Conservation (phyloP, 2,113 vertebrate genomes). For the Nycticebus coucang region DNA sequence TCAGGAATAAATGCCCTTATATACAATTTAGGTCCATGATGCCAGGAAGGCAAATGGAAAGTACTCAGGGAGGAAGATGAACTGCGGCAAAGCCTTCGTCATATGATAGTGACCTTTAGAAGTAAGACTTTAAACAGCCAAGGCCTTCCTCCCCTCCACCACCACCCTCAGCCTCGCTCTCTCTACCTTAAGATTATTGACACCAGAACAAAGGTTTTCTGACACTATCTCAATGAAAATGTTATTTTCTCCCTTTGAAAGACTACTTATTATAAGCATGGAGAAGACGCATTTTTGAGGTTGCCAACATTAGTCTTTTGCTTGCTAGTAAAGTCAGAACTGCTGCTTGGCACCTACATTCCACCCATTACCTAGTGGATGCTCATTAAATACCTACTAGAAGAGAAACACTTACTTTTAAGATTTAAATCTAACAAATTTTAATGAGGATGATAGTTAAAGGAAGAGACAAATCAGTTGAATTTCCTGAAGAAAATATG, state of each 20-base stretch:
- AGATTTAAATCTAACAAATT: conserved; percentile 12
- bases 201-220: conserved; percentile 16
- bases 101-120: too few relatives aligned
- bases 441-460: background rate
- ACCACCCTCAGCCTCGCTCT: too few relatives aligned
- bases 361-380: background rate
- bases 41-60: too few relatives aligned
- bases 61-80: too few relatives aligned
- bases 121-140: too few relatives aligned
- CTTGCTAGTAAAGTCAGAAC: background rate
- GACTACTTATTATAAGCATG: background rate
- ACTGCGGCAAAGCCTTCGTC: too few relatives aligned
- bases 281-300: background rate
- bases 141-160: too few relatives aligned
- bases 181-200: too few relatives aligned
- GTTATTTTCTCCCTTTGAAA: background rate
- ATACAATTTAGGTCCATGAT: too few relatives aligned
- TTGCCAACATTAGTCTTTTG: background rate
- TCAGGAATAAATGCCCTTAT: too few relatives aligned
- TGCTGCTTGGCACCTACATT: background rate
- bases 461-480: background rate
- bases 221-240: background rate
- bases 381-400: background rate
- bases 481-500: background rate
- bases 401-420: background rate